These are phyloP conservation scores for Oryzias woworae DNA, from an alignment of 2,113 vertebrate species.

Conservation along the genomic window DNA sequence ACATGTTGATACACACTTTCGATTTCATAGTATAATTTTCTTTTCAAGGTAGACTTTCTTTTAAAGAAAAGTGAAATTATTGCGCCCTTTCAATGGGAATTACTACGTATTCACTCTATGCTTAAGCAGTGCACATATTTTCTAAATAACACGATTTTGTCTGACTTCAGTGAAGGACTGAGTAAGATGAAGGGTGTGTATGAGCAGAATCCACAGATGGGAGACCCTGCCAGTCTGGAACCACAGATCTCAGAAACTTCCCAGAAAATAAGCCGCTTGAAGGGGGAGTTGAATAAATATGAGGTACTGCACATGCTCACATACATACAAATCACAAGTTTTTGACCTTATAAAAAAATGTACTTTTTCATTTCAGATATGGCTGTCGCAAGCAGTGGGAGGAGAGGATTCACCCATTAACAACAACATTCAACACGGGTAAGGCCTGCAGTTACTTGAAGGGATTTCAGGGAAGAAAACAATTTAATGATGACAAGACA, in stretches of 20 bases:
- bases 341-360: not conserved
- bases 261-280: slow-evolving; percentile 85
- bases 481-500: not conserved
- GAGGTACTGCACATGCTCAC: slow-evolving; percentile 75
- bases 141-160: not conserved
- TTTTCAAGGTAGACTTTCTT: too few relatives aligned
- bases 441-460: slow-evolving; percentile 11
- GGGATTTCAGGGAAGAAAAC: not conserved
- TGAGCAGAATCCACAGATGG: slow-evolving; percentile 92
- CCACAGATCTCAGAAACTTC: slow-evolving; percentile 89
- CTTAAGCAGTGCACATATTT: slow-evolving; percentile 12
- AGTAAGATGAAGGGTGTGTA: slow-evolving; percentile 97
- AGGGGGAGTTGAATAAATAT: slow-evolving; percentile 89
- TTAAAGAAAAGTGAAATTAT: too few relatives aligned
- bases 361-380: slow-evolving; percentile 62
- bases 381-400: slow-evolving; percentile 79
- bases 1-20: too few relatives aligned
- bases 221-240: slow-evolving; percentile 90
- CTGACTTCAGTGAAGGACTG: slow-evolving; percentile 82
- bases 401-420: slow-evolving; percentile 73
- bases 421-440: slow-evolving; percentile 76
- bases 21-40: too few relatives aligned
- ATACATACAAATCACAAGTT: not conserved
- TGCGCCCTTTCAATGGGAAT: too few relatives aligned
- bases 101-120: not conserved